Percentiles rank a stretch among this genome's conserved stretches.
These are phyloP conservation scores for Habropoda laboriosa DNA, from an alignment of 1,140 invertebrate species.

Conservation along the genomic window DNA sequence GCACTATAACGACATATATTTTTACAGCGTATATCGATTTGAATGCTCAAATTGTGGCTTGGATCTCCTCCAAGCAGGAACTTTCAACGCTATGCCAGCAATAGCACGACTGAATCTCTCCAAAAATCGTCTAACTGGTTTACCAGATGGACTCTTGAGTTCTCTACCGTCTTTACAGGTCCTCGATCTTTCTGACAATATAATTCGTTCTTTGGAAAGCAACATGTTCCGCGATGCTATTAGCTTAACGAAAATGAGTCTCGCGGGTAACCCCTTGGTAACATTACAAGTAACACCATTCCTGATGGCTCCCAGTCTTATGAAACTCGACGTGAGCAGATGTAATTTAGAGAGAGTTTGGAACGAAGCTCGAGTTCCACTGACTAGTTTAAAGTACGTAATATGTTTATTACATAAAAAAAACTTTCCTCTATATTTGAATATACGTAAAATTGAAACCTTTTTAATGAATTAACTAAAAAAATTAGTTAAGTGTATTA, in stretches of 20 bases:
- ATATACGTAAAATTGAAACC: not conserved
- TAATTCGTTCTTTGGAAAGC: constrained; percentile 82
- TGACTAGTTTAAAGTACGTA: constrained; percentile 69
- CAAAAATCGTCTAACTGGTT: constrained; percentile 79
- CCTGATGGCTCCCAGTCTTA: constrained; percentile 82
- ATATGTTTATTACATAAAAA: not conserved
- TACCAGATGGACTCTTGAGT: constrained; percentile 79
- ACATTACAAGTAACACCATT: constrained; percentile 86
- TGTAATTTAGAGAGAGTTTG: constrained; percentile 85
- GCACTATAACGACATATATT: constrained; percentile 6
- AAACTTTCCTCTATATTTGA: not conserved
- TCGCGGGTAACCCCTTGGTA: constrained; percentile 87
- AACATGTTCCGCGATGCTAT: constrained; percentile 83
- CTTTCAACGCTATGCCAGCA: constrained; percentile 86
- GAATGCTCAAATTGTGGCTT: constrained; percentile 87
- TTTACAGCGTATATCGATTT: constrained; percentile 84
- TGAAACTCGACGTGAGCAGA: constrained; percentile 85
- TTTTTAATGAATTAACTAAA: too few species aligned
- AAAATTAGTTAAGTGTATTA: too few species aligned
- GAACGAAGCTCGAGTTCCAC: constrained; percentile 79
- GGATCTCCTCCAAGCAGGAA: constrained; percentile 83
- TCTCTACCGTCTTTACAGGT: constrained; percentile 83
- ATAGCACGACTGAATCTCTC: constrained; percentile 85
- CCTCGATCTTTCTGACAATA: constrained; percentile 87
- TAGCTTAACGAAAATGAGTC: constrained; percentile 84